Evolutionary conservation across 2,113 vertebrate species (phyloP).

Genomic region (Shinisaurus crocodilurus): DNA sequence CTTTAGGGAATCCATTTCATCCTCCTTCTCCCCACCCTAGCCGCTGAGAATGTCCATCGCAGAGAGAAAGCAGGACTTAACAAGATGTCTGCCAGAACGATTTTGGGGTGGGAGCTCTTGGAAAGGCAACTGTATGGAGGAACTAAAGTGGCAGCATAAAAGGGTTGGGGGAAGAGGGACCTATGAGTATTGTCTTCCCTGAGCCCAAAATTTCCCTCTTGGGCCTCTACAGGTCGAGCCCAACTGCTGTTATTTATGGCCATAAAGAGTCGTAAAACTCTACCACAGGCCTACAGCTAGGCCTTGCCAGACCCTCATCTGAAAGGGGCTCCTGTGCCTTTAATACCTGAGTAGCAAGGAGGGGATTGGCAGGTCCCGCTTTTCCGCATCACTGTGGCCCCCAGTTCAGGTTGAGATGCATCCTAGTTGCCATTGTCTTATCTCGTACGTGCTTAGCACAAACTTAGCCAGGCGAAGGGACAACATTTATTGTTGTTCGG

Average conservation of each 20-base stretch:
- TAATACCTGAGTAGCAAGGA: constrained; percentile 17
- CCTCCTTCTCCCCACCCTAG: not conserved
- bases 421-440: not conserved
- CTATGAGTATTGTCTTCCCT: not conserved
- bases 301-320: constrained; percentile 2
- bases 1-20: not conserved
- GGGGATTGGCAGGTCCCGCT: not conserved
- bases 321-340: constrained; percentile 30
- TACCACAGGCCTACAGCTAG: not conserved
- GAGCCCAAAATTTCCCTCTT: not conserved
- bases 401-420: not conserved
- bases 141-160: not conserved
- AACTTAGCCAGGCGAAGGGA: not conserved
- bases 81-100: not conserved
- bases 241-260: not conserved
- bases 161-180: not conserved
- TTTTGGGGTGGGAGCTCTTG: not conserved
- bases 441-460: not conserved
- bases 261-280: not conserved
- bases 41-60: not conserved
- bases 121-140: not conserved
- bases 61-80: not conserved
- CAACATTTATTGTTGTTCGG: not conserved
- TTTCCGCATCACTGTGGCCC: not conserved
- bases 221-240: rapidly evolving